Base-by-base conservation (phyloP, 2,113 vertebrate genomes). In the Lepus europaeus region DNA sequence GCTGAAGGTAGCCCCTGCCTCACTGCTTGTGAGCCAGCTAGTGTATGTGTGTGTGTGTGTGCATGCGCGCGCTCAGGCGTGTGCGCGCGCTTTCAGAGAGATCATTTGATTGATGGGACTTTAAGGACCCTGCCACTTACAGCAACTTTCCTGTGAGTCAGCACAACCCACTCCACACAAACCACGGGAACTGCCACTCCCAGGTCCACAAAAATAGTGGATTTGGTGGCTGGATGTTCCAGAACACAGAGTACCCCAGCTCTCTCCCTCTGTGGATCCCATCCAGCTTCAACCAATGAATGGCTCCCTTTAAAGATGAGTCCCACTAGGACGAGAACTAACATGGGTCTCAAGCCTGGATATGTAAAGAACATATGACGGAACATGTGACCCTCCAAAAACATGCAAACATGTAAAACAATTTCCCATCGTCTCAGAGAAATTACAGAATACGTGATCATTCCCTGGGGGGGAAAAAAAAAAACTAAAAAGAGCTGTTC, bases 301-400 rank as follows among this genome's bases (percentile, higher is more conserved):
- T 72, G 36, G 20, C 56, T 79, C 64, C 25, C 19, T 90, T 86
- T 87, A 68, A 93, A 90, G 70, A 73, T 27, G 64, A 80, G 56
- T 68, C 61, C 19, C 27, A 7, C 59, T 14, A 74, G 8, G 84
- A 78, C 53, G 74, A 51, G 56, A 77, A 17, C 36, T 51, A 76
- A 56, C 22, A n/a, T 74, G 12, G 51, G 29, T 66, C n/a, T 90
- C 0, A 6, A 56, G 27, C 70, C 79, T 19, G 66, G 19, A 72
- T 72, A 49, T 10, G 5, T 31, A 23, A 80, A 70, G 53, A 72
- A 59, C 36, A 61, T 33, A 66, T 73, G 25, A 7, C 29, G 20
- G 39, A 83, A 81, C 31, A 66, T 53, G 29, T 45, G 27, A 17
- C 33, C 9, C 45, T 91, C 33, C 11, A 36, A 81, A 77, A 86